Conservation (phyloP, 2,888 invertebrate genomes). For the Stenurella melanura region DNA sequence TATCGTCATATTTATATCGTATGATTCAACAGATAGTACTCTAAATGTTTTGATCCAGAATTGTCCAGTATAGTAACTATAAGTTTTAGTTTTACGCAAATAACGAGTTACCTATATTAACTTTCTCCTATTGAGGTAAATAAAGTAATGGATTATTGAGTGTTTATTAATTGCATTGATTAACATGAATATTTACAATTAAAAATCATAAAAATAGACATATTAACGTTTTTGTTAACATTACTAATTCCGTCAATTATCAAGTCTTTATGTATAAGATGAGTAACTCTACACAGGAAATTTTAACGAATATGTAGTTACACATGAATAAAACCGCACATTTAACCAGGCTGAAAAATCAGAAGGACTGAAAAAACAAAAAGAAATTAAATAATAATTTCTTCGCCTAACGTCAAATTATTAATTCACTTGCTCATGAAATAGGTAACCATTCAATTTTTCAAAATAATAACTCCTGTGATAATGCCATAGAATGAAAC, state of each 20-base stretch:
- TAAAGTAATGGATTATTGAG: background rate
- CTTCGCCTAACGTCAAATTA: no score
- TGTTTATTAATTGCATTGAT: background rate
- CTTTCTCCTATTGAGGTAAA: background rate
- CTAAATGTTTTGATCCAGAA: constrained; percentile 1
- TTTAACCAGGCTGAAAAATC: no score
- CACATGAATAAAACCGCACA: no score
- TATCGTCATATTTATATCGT: background rate
- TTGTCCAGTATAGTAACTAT: background rate
- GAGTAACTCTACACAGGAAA: background rate
- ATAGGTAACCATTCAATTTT: no score
- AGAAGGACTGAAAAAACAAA: no score
- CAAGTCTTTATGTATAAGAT: background rate
- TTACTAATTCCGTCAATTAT: background rate
- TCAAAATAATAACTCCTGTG: no score
- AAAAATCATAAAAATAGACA: background rate
- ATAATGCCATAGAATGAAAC: no score
- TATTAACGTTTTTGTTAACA: background rate
- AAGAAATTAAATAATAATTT: no score
- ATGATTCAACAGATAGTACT: background rate
- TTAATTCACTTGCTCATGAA: no score
- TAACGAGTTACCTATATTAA: background rate
- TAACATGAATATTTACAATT: background rate
- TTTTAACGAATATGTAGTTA: background rate
- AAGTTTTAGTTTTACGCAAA: background rate